These are phyloP conservation scores for Dendroctonus ponderosae DNA, from an alignment of 1,140 invertebrate species.

Conservation along the genomic window DNA sequence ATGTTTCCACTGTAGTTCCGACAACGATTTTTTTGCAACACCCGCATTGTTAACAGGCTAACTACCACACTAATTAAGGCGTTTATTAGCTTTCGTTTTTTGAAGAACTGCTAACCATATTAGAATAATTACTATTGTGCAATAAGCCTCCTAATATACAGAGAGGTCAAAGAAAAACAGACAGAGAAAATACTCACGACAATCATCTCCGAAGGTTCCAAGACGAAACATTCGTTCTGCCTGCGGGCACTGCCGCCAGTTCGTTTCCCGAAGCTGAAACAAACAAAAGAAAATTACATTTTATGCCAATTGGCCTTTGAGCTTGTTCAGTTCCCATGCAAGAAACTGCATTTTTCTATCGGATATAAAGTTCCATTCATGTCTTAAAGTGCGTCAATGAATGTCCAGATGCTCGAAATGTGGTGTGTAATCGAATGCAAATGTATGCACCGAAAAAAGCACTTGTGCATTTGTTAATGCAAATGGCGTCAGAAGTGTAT, in stretches of 20 bases:
- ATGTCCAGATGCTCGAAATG: constrained; percentile 3
- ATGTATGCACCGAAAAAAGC: not conserved
- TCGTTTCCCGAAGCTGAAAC: constrained; percentile 80
- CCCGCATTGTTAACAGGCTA: too few relatives aligned
- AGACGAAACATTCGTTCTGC: constrained; percentile 80
- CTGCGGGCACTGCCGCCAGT: constrained; percentile 68
- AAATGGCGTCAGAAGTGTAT: constrained; percentile 15
- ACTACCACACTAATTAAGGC: constrained; percentile 15
- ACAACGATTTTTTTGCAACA: too few relatives aligned
- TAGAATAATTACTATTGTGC: not conserved
- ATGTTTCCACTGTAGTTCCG: too few relatives aligned
- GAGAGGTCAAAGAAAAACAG: too few relatives aligned
- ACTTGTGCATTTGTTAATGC: constrained; percentile 8
- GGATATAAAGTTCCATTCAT: not conserved
- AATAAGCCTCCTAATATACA: not conserved
- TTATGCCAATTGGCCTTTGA: too few relatives aligned
- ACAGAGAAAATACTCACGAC: constrained; percentile 75
- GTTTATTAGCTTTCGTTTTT: constrained; percentile 18
- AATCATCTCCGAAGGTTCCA: constrained; percentile 87
- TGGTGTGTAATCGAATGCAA: constrained; percentile 3
- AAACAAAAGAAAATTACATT: constrained; percentile 1
- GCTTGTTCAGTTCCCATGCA: too few relatives aligned
- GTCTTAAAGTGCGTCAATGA: constrained; percentile 2
- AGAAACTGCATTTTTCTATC: not conserved
- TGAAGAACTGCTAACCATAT: not conserved